Conservation (phyloP, 1,140 invertebrate species). For the Macrobrachium nipponense region DNA sequence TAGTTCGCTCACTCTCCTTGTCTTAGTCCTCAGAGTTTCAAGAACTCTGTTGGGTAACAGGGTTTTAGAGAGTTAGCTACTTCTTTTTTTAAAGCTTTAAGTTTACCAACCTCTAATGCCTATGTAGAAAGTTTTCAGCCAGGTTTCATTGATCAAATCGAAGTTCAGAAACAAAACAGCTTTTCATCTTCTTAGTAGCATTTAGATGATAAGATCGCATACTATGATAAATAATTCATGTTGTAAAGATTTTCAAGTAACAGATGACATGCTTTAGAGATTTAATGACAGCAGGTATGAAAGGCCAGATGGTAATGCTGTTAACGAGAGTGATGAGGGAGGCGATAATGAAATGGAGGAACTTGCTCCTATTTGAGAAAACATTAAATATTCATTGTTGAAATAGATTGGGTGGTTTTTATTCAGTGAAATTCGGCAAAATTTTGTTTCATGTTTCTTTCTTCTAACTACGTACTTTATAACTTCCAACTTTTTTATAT, state of each 20-base stretch:
- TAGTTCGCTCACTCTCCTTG: no score
- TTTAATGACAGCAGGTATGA: not conserved
- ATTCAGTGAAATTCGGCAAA: no score
- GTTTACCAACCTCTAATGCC: constrained; percentile 18
- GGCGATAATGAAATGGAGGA: not conserved
- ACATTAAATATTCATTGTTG: no score
- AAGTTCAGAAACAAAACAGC: constrained; percentile 3
- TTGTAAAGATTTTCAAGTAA: constrained; percentile 28
- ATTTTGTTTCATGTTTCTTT: no score
- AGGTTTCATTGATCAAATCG: not conserved
- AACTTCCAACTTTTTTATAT: no score
- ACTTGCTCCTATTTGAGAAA: no score
- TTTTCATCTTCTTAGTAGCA: constrained; percentile 17
- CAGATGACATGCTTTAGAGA: constrained; percentile 11
- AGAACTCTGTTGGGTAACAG: constrained; percentile 7
- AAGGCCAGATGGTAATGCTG: not conserved
- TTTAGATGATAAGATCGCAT: constrained; percentile 33
- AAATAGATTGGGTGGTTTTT: no score
- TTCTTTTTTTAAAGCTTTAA: constrained; percentile 1
- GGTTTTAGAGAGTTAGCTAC: constrained; percentile 14
- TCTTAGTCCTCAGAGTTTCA: no score
- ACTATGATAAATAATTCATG: constrained; percentile 20
- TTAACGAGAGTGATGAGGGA: not conserved
- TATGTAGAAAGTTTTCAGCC: constrained; percentile 12
- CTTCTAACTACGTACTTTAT: no score